A percentile compares a stretch with the other conserved stretches of the same genome.
These are phyloP conservation scores for Dicyema japonicum DNA, from an alignment of 1,140 invertebrate species.

Conservation along the genomic window DNA sequence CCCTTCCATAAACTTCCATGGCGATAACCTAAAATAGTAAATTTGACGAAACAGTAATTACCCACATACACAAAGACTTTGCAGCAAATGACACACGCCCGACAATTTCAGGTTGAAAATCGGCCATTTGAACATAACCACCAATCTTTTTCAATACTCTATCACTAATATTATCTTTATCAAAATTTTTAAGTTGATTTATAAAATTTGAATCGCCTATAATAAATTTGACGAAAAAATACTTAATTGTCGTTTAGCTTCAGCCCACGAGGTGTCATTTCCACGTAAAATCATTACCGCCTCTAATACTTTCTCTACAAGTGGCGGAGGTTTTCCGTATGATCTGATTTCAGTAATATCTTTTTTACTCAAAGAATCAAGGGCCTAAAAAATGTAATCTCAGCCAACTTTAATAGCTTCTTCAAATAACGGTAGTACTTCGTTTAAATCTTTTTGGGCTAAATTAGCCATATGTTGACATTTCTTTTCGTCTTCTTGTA, in stretches of 20 bases:
- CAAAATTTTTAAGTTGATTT: constrained; percentile 38
- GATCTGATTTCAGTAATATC: constrained; percentile 54
- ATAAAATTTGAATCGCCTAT: constrained; percentile 21
- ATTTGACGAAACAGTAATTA: no score
- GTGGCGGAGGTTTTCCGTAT: constrained; percentile 39
- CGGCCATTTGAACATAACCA: constrained; percentile 37
- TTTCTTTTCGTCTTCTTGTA: constrained; percentile 38
- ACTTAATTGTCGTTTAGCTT: constrained; percentile 45
- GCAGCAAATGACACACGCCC: constrained; percentile 40
- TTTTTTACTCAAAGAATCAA: constrained; percentile 47
- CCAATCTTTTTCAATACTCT: constrained; percentile 40
- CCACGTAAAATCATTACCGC: constrained; percentile 46
- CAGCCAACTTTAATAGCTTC: constrained; percentile 35
- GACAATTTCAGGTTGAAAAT: constrained; percentile 40
- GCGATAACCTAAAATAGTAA: no score
- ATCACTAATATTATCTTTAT: constrained; percentile 49
- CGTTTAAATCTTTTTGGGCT: constrained; percentile 39
- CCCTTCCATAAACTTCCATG: constrained; percentile 50
- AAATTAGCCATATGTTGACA: constrained; percentile 40
- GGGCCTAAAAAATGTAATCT: constrained; percentile 22
- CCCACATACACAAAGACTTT: constrained; percentile 51
- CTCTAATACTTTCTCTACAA: constrained; percentile 55
- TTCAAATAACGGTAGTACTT: constrained; percentile 44
- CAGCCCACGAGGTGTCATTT: constrained; percentile 41
- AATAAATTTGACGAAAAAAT: constrained; percentile 3